Evolutionary conservation across 2,113 vertebrate genomes (phyloP), one percentile per base, ranked within the genome.

Genomic region (Eretmochelys imbricata): DNA sequence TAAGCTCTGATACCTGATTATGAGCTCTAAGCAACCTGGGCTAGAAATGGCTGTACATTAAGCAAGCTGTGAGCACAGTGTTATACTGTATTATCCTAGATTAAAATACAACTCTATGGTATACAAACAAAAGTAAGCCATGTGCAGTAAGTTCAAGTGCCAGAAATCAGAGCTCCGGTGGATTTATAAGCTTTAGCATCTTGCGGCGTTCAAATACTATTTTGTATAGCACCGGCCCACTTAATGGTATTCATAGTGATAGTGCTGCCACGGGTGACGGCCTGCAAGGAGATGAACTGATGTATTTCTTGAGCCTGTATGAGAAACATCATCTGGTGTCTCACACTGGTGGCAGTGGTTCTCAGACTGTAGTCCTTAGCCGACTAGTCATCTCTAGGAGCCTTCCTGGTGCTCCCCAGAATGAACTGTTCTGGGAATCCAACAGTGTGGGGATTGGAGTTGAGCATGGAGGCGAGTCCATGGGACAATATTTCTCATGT

Each of bases 311-410:
- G 76, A 55, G 80, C 80, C 80, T 94, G 51, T 22, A 75, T 25
- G 38, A 46, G 42, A 76, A 76, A 76, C 38, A 1, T 69, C 83
- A 3, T 85, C 46, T 91, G 89, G 76, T 93, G 94, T 96, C 84
- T 93, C 94, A 84, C 94, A 89, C 95, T 94, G 89, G 92, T 59
- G 51, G 88, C 14, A 14, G 80, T 91, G 54, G 85, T 20, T 93
- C 94, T 94, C 6, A 0, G 54, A 89, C 94, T 89, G 80, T 65
- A n/a, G 62, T 3, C 0, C 4, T 76, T 84, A 35, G 88, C 62
- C 72, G 55, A 80, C 88, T 89, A 65, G 93, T 78, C 59, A 76
- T 93, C 96, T 94, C 91, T 95, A 91, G 90, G 81, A 87, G 84
- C 89, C 92, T 89, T 89, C 80, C 91, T 72, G n/a, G n/a, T 72